Percentiles rank a stretch among this genome's conserved stretches.
Evolutionary conservation across 2,113 vertebrate species (phyloP).

Genomic region (Myiozetetes cayanensis): DNA sequence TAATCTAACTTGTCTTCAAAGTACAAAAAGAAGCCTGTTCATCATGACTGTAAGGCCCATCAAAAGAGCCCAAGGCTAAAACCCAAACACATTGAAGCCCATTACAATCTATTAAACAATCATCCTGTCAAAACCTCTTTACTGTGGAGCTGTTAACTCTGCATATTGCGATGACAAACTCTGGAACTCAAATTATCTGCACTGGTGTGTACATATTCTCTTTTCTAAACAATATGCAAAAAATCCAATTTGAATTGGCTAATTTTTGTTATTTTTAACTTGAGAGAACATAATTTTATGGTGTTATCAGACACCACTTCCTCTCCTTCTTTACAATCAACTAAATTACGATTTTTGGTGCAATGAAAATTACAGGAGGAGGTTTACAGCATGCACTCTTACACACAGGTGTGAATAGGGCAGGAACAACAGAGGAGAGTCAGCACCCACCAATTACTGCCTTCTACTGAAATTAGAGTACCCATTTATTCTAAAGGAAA

Average conservation of each 20-base stretch:
- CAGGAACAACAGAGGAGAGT: conserved; percentile 27
- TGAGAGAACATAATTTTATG: not conserved
- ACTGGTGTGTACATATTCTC: not conserved
- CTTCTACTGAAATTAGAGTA: conserved; percentile 30
- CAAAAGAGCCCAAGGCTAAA: not conserved
- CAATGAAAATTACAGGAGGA: conserved; percentile 41
- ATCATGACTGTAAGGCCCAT: not conserved
- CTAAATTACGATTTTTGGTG: conserved; percentile 30
- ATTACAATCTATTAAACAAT: not conserved
- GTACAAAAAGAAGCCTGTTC: not conserved
- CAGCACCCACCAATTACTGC: conserved; percentile 53
- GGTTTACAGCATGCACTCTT: conserved; percentile 35
- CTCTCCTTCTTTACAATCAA: not conserved
- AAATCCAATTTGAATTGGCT: not conserved
- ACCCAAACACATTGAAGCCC: not conserved
- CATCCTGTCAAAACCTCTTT: not conserved
- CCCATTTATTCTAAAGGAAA: not conserved
- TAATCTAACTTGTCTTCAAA: not conserved
- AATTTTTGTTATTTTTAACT: not conserved
- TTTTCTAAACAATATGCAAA: not conserved
- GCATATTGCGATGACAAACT: not conserved
- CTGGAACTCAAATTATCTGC: not conserved
- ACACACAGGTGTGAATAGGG: not conserved
- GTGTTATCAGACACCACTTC: not conserved
- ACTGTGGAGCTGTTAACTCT: not conserved